These are phyloP conservation scores for Syrista parreyssii DNA, from an alignment of 2,888 invertebrate species.

Conservation along the genomic window DNA sequence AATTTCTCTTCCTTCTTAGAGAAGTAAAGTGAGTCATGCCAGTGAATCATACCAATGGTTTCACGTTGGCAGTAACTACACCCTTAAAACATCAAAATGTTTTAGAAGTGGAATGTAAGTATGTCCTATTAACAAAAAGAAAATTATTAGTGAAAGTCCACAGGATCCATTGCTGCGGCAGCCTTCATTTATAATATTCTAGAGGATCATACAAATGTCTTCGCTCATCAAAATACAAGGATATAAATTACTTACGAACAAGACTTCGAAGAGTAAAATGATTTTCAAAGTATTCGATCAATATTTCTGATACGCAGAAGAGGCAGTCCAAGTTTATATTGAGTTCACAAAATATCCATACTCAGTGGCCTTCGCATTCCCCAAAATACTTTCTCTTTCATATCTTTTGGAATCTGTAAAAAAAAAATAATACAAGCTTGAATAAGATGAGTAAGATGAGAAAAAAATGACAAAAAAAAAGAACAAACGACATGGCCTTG, in stretches of 20 bases:
- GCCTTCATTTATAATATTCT: too few species aligned
- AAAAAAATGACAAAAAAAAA: neutral
- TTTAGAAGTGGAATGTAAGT: neutral
- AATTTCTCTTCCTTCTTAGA: neutral
- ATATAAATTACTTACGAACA: neutral
- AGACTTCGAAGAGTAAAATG: neutral
- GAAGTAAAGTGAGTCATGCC: conserved; percentile 39
- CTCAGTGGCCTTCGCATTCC: neutral
- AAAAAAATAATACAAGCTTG: neutral
- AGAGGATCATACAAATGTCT: too few species aligned
- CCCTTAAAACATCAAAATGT: neutral
- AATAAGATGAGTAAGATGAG: neutral
- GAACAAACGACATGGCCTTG: neutral
- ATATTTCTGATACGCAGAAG: neutral
- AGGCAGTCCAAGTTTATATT: neutral
- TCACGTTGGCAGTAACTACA: neutral
- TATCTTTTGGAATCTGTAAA: neutral
- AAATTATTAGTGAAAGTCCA: neutral
- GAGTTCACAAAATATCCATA: neutral
- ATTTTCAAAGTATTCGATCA: neutral
- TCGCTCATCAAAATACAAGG: neutral
- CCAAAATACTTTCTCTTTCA: neutral
- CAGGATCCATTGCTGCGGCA: neutral
- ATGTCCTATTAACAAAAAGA: neutral
- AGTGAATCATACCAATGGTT: conserved; percentile 40